Percentiles rank a stretch among this genome's conserved stretches.
phyloP scores from a whole-genome alignment of 2,797 vertebrate species.

The Corythornis leucogaster region DNA sequence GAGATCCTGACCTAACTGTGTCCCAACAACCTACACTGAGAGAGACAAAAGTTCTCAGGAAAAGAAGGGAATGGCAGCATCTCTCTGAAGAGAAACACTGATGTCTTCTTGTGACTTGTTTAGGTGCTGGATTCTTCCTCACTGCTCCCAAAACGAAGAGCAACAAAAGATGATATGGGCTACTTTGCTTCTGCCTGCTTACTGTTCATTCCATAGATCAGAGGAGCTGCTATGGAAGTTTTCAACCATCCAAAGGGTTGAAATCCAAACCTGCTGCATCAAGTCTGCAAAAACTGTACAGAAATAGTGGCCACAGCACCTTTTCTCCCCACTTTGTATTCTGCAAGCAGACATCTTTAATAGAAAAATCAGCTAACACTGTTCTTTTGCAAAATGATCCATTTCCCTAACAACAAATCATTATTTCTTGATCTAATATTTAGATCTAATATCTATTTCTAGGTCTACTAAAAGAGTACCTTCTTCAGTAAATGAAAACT shows the following conservation, averaged over 20 bases:
- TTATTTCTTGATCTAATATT: neutral
- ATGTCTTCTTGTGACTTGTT: neutral
- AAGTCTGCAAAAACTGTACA: neutral
- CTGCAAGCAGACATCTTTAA: neutral
- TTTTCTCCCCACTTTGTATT: neutral
- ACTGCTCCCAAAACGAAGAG: neutral
- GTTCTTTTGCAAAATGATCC: neutral
- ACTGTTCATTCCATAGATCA: neutral
- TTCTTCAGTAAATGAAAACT: neutral
- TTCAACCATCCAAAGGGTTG: neutral
- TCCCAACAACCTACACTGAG: neutral
- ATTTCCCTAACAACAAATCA: neutral
- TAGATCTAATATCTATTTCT: no score
- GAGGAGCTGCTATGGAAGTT: neutral
- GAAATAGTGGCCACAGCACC: neutral
- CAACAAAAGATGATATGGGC: neutral
- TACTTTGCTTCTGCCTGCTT: neutral
- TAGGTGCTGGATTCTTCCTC: neutral
- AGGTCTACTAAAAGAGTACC: neutral
- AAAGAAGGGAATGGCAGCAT: neutral
- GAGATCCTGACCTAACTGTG: neutral
- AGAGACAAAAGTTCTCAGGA: neutral
- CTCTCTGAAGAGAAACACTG: neutral
- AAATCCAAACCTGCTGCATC: neutral
- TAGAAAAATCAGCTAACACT: neutral